Evolutionary conservation across 1,140 invertebrate species (phyloP).

Genomic region (Plutomurus gul): DNA sequence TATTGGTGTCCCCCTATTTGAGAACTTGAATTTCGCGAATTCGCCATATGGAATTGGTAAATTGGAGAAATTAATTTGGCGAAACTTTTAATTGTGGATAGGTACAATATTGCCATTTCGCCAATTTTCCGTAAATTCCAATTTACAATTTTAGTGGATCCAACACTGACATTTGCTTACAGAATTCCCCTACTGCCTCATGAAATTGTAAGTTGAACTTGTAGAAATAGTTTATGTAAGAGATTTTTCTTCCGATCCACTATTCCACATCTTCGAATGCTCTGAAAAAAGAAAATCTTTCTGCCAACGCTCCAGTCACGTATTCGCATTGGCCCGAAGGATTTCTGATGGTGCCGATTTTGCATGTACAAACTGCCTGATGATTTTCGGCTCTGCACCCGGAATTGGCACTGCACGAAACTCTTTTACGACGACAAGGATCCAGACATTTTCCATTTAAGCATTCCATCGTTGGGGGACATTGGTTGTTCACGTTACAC

Average conservation of each 20-base stretch:
- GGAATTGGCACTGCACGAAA: conserved; percentile 5
- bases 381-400: conserved; percentile 38
- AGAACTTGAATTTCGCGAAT: no score
- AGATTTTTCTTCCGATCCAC: not conserved
- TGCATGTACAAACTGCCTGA: conserved; percentile 28
- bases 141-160: no score
- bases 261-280: conserved; percentile 35
- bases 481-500: conserved; percentile 23
- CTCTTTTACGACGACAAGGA: not conserved
- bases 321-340: conserved; percentile 22
- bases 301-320: conserved; percentile 32
- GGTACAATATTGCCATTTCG: no score
- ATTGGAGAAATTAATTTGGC: no score
- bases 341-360: conserved; percentile 40
- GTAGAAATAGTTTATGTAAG: not conserved
- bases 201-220: no score
- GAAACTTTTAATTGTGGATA: no score
- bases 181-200: no score
- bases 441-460: conserved; percentile 40
- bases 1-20: no score
- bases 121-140: no score
- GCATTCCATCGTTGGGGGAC: conserved; percentile 13
- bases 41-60: no score
- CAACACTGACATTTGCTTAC: no score
- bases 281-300: conserved; percentile 31